Base-by-base conservation (phyloP, 2,113 vertebrate genomes). In the Oryzias javanicus region DNA sequence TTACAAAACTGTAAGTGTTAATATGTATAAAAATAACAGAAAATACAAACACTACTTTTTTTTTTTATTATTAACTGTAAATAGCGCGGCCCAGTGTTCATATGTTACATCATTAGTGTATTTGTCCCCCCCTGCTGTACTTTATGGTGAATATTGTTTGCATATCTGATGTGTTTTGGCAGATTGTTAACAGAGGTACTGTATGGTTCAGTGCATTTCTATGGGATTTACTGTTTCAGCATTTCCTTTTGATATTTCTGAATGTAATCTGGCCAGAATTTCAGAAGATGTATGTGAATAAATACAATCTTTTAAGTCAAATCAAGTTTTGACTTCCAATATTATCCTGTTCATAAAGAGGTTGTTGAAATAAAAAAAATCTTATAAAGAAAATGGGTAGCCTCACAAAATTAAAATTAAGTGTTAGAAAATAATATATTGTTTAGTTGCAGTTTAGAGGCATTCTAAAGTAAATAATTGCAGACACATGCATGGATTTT, bases 241-340 rank as follows among this genome's bases (percentile, higher is more conserved):
- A 22, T 79, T 75, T 87, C 63, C 67, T 86, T 87, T 89, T 88
- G 81, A 86, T 88, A 88, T 85, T 85, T 68, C 78, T 76, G 78
- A 87, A 79, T 87, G 85, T 85, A 76, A 76, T 74, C 74, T 67
- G 74, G 82, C 72, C 79, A 86, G 78, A 77, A 74, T 55, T 82
- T 68, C 80, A 84, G 75, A 78, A 82, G 78, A 70, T 80, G 75
- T 81, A 84, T 74, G 71, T 78, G 79, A 86, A 86, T 87, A 82
- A 87, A 84, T 68, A 66, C 14, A 62, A 35, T 35, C 29, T 35
- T 35, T 35, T 35, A 8, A 7, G 29, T 35, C 35, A 12, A 35
- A 35, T 35, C 35, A 10, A 35, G 35, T 1, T 35, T 8, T 35
- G 35, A 12, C 8, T 35, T 35, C 35, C 10, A 35, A 12, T 35